A percentile compares a stretch with the other conserved stretches of the same genome.
phyloP scores from a whole-genome alignment of 2,113 vertebrate species.

The Salvelinus namaycush region DNA sequence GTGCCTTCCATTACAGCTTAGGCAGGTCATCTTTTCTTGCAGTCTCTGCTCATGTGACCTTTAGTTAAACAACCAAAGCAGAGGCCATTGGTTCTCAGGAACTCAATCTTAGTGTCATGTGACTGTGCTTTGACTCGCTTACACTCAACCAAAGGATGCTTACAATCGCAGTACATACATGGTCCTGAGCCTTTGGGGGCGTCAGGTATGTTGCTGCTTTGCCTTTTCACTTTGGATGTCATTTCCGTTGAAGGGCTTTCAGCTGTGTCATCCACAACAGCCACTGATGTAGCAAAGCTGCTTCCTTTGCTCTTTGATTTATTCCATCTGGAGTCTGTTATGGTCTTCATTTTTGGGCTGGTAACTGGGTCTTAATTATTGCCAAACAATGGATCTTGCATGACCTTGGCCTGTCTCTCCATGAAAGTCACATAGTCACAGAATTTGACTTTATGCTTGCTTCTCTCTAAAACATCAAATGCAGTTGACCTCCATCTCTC shows the following conservation, averaged over 20 bases:
- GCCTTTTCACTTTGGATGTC: neutral
- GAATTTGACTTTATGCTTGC: neutral
- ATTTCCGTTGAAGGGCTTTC: neutral
- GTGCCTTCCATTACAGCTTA: neutral
- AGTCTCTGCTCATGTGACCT: conserved; percentile 12
- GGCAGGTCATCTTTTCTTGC: neutral
- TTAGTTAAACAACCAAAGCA: conserved; percentile 13
- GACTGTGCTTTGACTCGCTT: neutral
- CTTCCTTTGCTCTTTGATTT: neutral
- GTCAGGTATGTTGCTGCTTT: neutral
- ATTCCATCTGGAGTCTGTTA: neutral
- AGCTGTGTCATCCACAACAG: neutral
- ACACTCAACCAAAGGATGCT: conserved; percentile 1
- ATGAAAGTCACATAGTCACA: conserved; percentile 13
- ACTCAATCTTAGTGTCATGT: conserved; percentile 11
- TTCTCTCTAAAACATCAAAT: neutral
- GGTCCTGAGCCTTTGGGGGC: neutral
- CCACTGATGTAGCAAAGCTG: conserved; percentile 11
- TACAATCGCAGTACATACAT: conserved; percentile 7
- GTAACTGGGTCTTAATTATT: conserved; percentile 1
- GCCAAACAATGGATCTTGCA: conserved; percentile 12
- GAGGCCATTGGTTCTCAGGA: neutral
- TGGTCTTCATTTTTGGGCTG: neutral
- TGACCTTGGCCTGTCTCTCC: conserved; percentile 1
- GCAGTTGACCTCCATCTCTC: conserved; percentile 12